These are phyloP conservation scores for Andrena flavipes DNA, from an alignment of 2,888 invertebrate species.

Conservation along the genomic window DNA sequence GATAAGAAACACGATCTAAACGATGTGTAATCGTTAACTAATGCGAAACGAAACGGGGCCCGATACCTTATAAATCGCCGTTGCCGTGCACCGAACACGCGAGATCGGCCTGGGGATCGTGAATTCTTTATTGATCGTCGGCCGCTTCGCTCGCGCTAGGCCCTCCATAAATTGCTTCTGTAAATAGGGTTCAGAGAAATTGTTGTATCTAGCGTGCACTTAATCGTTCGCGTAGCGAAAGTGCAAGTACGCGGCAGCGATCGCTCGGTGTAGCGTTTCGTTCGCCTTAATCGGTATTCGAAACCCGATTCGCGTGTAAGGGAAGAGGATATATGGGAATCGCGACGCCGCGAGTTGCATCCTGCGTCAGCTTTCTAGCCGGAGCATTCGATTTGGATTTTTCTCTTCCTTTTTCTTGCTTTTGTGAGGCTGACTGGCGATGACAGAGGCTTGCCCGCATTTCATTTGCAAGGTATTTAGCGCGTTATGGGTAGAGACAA, in stretches of 20 bases:
- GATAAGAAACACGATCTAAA: slow-evolving; percentile 62
- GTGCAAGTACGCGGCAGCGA: slow-evolving; percentile 44
- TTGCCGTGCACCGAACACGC: slow-evolving; percentile 46
- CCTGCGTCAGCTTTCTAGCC: slow-evolving; percentile 35
- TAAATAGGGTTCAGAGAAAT: slow-evolving; percentile 55
- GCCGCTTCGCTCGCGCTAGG: background rate
- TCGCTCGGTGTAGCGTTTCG: slow-evolving; percentile 37
- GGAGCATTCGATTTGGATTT: background rate
- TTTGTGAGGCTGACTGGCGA: too few relatives aligned
- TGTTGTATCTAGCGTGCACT: slow-evolving; percentile 50
- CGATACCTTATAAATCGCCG: slow-evolving; percentile 57
- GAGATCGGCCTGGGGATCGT: slow-evolving; percentile 24
- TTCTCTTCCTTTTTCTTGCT: too few relatives aligned
- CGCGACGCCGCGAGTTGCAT: slow-evolving; percentile 11
- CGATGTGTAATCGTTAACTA: slow-evolving; percentile 59
- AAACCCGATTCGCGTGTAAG: slow-evolving; percentile 34
- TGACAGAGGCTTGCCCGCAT: too few relatives aligned
- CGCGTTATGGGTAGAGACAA: too few relatives aligned
- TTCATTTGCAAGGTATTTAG: too few relatives aligned
- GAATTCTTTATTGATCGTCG: slow-evolving; percentile 58
- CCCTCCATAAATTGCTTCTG: slow-evolving; percentile 43
- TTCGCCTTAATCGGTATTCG: slow-evolving; percentile 48
- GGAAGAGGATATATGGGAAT: slow-evolving; percentile 30
- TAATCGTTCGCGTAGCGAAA: slow-evolving; percentile 53
- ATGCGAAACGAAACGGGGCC: slow-evolving; percentile 55